Percentiles rank a stretch among this genome's conserved stretches.
Conservation (phyloP, 2,797 vertebrate genomes). For the Pseudochirops corinnae region DNA sequence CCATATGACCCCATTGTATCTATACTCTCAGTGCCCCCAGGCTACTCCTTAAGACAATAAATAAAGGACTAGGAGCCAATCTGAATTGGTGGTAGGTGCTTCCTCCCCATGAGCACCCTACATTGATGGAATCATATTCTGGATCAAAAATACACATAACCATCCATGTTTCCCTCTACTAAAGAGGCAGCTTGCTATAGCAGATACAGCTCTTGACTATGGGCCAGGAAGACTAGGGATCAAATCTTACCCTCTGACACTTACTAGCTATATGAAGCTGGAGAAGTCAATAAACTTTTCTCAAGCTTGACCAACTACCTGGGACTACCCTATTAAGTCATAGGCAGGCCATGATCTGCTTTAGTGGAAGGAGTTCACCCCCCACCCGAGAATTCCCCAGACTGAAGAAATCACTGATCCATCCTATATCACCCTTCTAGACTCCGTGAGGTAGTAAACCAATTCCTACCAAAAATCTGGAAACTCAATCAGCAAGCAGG, state of each 20-base stretch:
- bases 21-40: background rate
- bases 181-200: background rate
- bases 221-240: background rate
- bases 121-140: background rate
- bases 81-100: no score
- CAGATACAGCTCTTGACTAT: background rate
- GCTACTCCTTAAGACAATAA: background rate
- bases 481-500: background rate
- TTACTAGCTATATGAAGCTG: background rate
- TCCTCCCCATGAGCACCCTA: background rate
- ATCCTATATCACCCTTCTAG: background rate
- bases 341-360: background rate
- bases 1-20: background rate
- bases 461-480: background rate
- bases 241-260: background rate
- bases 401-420: background rate
- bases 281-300: background rate
- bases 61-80: background rate
- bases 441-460: background rate
- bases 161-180: background rate
- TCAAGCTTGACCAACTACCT: background rate
- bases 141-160: background rate
- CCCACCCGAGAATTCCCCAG: background rate
- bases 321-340: background rate
- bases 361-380: background rate